These are phyloP conservation scores for Chanos chanos DNA, from an alignment of 2,797 vertebrate genomes.

Conservation along the genomic window DNA sequence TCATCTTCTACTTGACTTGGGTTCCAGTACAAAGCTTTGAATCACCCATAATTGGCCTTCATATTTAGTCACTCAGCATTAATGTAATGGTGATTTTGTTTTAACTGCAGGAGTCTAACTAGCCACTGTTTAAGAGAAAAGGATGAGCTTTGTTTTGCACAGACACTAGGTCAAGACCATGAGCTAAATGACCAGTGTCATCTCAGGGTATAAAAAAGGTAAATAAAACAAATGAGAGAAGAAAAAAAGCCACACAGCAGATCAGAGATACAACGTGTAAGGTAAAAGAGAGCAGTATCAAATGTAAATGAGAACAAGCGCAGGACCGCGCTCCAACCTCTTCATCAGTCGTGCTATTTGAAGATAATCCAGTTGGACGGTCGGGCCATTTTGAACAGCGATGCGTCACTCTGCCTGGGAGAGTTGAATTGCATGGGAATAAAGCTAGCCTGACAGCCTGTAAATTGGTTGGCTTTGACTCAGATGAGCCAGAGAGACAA, in stretches of 20 bases:
- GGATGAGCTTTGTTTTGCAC: neutral
- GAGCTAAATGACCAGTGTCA: too few relatives aligned
- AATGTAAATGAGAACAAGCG: constrained; percentile 51
- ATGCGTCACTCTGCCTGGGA: constrained; percentile 65
- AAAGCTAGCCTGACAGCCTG: constrained; percentile 72
- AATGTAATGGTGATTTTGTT: constrained; percentile 19
- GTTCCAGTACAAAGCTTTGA: constrained; percentile 19
- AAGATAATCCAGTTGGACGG: constrained; percentile 75
- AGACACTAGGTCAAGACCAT: neutral
- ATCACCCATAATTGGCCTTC: constrained; percentile 17
- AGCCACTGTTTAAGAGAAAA: neutral
- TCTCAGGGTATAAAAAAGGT: too few relatives aligned
- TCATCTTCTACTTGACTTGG: constrained; percentile 21
- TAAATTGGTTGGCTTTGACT: constrained; percentile 55
- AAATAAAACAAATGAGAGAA: too few relatives aligned
- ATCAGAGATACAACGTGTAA: too few relatives aligned
- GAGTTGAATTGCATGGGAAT: constrained; percentile 59
- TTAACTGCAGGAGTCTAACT: neutral
- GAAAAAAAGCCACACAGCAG: too few relatives aligned
- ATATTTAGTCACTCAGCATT: constrained; percentile 20
- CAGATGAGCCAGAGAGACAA: constrained; percentile 46
- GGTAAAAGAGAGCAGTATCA: too few relatives aligned
- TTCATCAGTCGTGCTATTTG: constrained; percentile 64
- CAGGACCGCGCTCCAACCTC: constrained; percentile 52
- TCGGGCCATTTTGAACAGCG: constrained; percentile 72